Base-by-base conservation (phyloP, 2,113 vertebrate genomes). In the Sakesphorus luctuosus region DNA sequence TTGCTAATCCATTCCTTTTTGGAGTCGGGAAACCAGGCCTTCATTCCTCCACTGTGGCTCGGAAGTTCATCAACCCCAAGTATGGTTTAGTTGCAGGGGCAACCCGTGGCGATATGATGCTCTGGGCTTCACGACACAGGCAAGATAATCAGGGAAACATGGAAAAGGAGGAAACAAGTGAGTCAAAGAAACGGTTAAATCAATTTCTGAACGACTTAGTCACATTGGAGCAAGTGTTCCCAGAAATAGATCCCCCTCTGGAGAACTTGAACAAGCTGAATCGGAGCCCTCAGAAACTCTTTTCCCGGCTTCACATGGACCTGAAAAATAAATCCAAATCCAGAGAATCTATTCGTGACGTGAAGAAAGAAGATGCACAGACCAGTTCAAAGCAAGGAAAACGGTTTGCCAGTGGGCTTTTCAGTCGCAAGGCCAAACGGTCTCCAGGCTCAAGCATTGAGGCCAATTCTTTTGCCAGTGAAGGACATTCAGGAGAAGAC, bases 51-150 rank as follows among this genome's bases (percentile, higher is more conserved):
- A 98, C 99, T 0, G 99, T 99, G 29, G 98, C 99, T 6, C 98
- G 99, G 87, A 99, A 99, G 90, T 98, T 98, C 71, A 97, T 99
- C 98, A 99, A 99, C 84, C 99, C 99, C 66, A 99, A 99, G 92
- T 99, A 99, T 11, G 94, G 96, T 10, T 97, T 99, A 83, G 98
- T 97, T 28, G 87, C 98, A 3, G 98, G 98, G 21, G 93, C 97
- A 86, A 94, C 96, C n/a, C 98, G 98, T 2, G 97, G 98, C 33
- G 98, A 98, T 95, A 95, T 98, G 97, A 96, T 98, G 97, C 97
- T 98, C 68, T 97, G 97, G 97, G 97, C 98, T 1, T 88, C 94
- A 40, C 97, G 76, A 80, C 97, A 97, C 63, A 94, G 87, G 82
- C 92, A 65, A 44, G 92, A 97, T 36, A 81, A 91, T 8, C 59